Conservation (phyloP, 2,888 invertebrate genomes). For the Eupithecia pulchellata region DNA sequence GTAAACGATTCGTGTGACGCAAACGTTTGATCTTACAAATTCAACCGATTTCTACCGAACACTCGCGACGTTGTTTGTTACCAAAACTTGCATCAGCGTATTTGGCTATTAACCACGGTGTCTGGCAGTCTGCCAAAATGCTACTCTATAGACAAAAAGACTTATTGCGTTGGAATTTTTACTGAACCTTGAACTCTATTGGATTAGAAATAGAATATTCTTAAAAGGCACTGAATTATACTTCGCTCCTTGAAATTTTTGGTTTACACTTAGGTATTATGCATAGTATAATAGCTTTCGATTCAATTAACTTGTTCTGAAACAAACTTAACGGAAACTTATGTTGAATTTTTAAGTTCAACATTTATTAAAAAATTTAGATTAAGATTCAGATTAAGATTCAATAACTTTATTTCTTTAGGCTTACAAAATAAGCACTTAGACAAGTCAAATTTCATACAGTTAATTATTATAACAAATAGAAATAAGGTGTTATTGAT, state of each 20-base stretch:
- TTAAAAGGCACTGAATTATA: background rate
- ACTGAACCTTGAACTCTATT: slow-evolving; percentile 28
- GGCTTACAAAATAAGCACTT: too few relatives aligned
- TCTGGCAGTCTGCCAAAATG: slow-evolving; percentile 52
- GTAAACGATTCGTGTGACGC: background rate
- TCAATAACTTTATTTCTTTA: too few relatives aligned
- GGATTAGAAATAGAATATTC: slow-evolving; percentile 4
- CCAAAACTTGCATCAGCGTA: slow-evolving; percentile 49
- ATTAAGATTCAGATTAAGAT: too few relatives aligned
- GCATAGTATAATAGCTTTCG: too few relatives aligned
- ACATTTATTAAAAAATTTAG: too few relatives aligned
- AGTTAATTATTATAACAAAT: too few relatives aligned
- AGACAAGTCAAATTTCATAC: too few relatives aligned
- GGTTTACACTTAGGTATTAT: background rate
- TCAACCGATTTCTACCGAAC: slow-evolving; percentile 40
- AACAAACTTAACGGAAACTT: too few relatives aligned
- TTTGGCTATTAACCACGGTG: slow-evolving; percentile 49
- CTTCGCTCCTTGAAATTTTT: background rate
- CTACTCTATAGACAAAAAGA: background rate
- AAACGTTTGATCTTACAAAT: slow-evolving; percentile 30
- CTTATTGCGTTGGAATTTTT: background rate
- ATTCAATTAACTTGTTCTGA: too few relatives aligned
- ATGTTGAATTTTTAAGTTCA: too few relatives aligned
- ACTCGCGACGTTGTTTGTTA: slow-evolving; percentile 48
- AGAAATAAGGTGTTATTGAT: too few relatives aligned